phyloP scores from a whole-genome alignment of 2,797 vertebrate genomes.

The Manis crassicaudata region DNA sequence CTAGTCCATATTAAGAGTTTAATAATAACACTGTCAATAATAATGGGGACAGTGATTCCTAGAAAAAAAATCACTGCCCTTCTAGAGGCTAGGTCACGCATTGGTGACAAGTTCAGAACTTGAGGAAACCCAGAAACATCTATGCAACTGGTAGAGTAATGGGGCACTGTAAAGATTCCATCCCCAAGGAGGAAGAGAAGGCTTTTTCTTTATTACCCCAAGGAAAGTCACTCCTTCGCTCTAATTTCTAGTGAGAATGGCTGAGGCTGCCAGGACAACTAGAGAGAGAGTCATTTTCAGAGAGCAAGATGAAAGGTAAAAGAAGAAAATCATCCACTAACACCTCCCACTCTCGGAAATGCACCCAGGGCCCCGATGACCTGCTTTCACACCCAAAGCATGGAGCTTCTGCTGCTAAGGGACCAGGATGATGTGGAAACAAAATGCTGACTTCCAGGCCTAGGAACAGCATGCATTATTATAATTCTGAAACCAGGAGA shows the following conservation, averaged over 20 bases:
- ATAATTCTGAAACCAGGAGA: slow-evolving; percentile 81
- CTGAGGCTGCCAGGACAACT: neutral
- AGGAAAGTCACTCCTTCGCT: neutral
- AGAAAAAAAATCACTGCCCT: neutral
- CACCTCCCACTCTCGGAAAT: neutral
- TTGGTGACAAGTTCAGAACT: neutral
- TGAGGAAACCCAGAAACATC: neutral
- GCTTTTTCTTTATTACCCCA: neutral
- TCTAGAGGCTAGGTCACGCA: neutral
- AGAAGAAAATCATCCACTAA: neutral
- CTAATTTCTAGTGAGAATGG: neutral
- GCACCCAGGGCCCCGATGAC: neutral
- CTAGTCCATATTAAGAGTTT: neutral
- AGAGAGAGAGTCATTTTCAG: neutral
- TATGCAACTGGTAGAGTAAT: neutral
- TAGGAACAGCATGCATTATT: slow-evolving; percentile 76
- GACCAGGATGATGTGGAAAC: slow-evolving; percentile 19
- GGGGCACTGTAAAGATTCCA: neutral
- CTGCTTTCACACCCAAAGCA: neutral
- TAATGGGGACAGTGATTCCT: neutral
- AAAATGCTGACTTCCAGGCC: slow-evolving; percentile 72
- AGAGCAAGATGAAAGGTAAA: neutral
- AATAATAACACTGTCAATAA: neutral
- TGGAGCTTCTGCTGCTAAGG: slow-evolving; percentile 46
- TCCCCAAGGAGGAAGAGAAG: neutral